Base-by-base conservation (phyloP, 2,888 invertebrate genomes). In the Spilarctia lutea region DNA sequence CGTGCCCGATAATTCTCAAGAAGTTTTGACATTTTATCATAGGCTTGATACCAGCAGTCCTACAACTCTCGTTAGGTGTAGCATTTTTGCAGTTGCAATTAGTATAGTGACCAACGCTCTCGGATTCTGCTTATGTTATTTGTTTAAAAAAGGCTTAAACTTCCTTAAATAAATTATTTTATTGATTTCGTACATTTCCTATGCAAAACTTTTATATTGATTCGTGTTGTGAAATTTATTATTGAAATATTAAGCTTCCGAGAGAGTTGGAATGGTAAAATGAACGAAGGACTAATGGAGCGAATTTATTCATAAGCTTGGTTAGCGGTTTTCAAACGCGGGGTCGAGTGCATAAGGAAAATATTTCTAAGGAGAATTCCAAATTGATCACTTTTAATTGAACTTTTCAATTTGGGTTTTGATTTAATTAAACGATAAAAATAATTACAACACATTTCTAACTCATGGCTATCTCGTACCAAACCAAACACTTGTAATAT, bases 271-370 rank as follows among this genome's bases (percentile, higher is more conserved):
- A 78, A 80, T 80, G 78, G 73, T 69, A 70, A 73, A 35, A 42
- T 67, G 45, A 82, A 83, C 77, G 73, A 71, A 66, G 20, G 75
- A 67, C 65, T 75, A 81, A 83, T 79, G 78, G 76, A 81, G 52
- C 75, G 72, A 74, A 75, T 81, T 81, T 83, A 78, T 79, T 83
- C 81, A 83, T 77, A 77, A 83, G 77, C 73, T 83, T 39, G 71
- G 79, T 76, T 73, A 63, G 68, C 69, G 68, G 77, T 75, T 78
- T 48, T 77, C 66, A 75, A 83, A 81, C 65, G 74, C 69, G 39
- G 27, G 69, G 45, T 76, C 1, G 71, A 82, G 73, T 79, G 82
- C 81, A 82, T 73, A 65, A 33, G 27, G 48, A 65, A 71, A 65
- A 48, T 7, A 63, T 30, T 7, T 27, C 27, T 30, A 6, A 18